Percentiles rank a stretch among this genome's conserved stretches.
Evolutionary conservation across 1,140 invertebrate species (phyloP).

Genomic region (Drosophila nigrodunni): DNA sequence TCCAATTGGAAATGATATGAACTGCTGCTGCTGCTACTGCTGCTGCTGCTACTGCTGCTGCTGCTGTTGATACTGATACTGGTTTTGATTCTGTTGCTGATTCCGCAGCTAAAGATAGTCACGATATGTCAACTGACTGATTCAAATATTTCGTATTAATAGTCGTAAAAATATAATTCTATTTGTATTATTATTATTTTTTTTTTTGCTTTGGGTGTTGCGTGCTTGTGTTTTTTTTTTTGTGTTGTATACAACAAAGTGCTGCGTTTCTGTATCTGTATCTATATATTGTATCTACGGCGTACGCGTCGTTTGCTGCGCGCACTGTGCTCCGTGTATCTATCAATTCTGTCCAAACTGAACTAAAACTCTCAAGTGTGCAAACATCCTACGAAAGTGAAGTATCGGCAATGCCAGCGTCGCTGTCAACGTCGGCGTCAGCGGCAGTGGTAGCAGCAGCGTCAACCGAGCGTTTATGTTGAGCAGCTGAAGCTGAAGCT

Average conservation of each 20-base stretch:
- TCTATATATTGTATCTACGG: conserved; percentile 50
- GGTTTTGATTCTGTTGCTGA: conserved; percentile 40
- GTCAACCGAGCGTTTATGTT: conserved; percentile 63
- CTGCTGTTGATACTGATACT: conserved; percentile 30
- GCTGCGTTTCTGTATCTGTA: conserved; percentile 47
- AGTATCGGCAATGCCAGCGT: conserved; percentile 39
- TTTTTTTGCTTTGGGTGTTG: conserved; percentile 8
- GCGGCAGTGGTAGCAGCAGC: conserved; percentile 16
- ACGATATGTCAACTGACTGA: conserved; percentile 41
- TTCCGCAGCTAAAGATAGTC: conserved; percentile 59
- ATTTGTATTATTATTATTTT: background rate
- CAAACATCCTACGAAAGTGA: conserved; percentile 80
- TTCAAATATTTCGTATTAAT: conserved; percentile 3
- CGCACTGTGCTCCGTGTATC: conserved; percentile 61
- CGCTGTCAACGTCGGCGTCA: conserved; percentile 8
- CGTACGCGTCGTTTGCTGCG: conserved; percentile 36
- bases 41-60: conserved; percentile 14
- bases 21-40: conserved; percentile 21
- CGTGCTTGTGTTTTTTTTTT: conserved; percentile 1
- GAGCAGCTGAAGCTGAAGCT: conserved; percentile 46
- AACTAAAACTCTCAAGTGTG: conserved; percentile 82
- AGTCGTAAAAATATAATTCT: background rate
- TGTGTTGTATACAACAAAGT: conserved; percentile 32
- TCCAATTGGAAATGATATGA: conserved; percentile 51
- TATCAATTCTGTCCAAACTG: conserved; percentile 78